Conservation (phyloP, 2,113 vertebrate genomes). For the Puntigrus tetrazona region DNA sequence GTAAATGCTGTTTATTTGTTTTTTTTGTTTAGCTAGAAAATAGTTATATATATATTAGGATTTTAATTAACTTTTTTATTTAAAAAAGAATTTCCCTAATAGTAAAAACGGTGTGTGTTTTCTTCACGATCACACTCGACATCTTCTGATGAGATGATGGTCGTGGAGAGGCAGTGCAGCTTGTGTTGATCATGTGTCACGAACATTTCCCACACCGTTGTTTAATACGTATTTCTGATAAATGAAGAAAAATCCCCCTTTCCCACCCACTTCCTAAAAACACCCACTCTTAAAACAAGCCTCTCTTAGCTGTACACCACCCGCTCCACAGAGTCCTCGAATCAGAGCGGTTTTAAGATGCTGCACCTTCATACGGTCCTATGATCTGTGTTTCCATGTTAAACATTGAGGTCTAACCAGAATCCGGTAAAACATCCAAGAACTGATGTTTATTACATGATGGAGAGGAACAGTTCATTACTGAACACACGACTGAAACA, state of each 20-base stretch:
- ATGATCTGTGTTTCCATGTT: conserved; percentile 31
- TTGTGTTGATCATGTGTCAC: background rate
- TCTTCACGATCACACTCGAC: background rate
- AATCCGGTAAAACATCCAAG: background rate
- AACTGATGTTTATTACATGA: background rate
- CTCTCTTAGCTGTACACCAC: conserved; percentile 15
- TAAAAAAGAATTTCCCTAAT: too few species aligned
- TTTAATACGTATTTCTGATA: conserved; percentile 24
- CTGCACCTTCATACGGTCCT: background rate
- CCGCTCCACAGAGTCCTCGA: background rate
- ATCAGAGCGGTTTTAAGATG: conserved; percentile 16
- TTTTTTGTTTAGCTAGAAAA: too few species aligned
- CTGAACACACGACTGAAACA: background rate
- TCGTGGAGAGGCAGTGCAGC: background rate
- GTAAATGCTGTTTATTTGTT: too few species aligned
- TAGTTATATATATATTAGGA: too few species aligned
- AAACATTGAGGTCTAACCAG: conserved; percentile 12
- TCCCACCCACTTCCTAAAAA: conserved; percentile 6
- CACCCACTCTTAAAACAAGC: conserved; percentile 17
- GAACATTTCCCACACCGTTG: background rate
- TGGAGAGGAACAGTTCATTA: background rate
- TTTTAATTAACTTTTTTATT: too few species aligned
- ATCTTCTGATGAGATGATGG: background rate
- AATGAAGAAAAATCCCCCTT: conserved; percentile 21
- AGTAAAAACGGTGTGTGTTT: too few species aligned